Conservation (phyloP, 2,797 vertebrate species). For the Alauda arvensis region DNA sequence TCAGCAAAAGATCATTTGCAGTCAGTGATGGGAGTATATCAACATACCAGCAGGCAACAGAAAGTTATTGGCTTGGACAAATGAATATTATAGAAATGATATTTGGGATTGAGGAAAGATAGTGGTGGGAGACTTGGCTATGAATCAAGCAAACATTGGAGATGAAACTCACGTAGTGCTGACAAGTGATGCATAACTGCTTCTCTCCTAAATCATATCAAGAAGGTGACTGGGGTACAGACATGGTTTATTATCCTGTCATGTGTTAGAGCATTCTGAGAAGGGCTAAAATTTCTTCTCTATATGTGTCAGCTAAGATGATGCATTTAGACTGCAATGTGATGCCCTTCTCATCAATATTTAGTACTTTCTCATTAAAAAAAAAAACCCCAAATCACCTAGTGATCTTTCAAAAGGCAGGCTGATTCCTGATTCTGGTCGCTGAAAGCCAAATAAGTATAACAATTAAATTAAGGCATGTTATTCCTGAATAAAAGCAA, state of each 20-base stretch:
- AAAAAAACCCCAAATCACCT: background rate
- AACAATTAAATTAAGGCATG: background rate
- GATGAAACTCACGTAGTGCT: background rate
- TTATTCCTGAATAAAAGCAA: background rate
- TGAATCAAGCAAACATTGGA: background rate
- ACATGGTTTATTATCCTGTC: background rate
- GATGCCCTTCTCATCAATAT: background rate
- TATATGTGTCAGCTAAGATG: background rate
- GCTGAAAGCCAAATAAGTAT: background rate
- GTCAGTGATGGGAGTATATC: background rate
- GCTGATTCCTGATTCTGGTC: background rate
- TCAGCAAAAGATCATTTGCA: background rate
- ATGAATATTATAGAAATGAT: background rate
- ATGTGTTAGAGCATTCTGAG: background rate
- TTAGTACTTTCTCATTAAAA: background rate
- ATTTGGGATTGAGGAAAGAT: background rate
- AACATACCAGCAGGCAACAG: background rate
- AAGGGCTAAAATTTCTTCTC: background rate
- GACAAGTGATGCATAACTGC: background rate
- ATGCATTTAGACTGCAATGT: background rate
- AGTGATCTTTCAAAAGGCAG: background rate
- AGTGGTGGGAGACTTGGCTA: background rate
- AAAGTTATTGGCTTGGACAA: background rate
- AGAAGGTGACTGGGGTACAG: background rate
- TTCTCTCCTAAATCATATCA: background rate